phyloP scores from a whole-genome alignment of 2,888 invertebrate genomes.

The Campoplex capitator region DNA sequence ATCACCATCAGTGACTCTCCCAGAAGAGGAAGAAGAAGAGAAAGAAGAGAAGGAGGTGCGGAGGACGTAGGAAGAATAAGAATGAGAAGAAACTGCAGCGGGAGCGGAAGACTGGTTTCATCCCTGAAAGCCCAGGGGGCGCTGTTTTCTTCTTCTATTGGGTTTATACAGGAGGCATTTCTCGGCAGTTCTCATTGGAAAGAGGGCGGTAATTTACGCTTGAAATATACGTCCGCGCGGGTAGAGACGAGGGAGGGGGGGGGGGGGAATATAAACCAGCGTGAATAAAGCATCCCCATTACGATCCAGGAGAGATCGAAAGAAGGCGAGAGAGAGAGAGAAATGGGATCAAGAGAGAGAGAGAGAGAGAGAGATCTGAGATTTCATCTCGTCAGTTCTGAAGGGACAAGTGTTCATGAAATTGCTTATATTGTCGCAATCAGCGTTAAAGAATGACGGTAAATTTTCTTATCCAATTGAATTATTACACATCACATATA shows the following conservation, averaged over 20 bases:
- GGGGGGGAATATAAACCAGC: conserved; percentile 59
- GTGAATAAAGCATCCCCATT: conserved; percentile 63
- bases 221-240: conserved; percentile 70
- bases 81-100: conserved; percentile 23
- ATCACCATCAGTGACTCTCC: conserved; percentile 59
- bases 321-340: conserved; percentile 21
- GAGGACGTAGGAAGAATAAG: background rate
- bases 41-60: background rate
- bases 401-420: conserved; percentile 49
- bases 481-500: conserved; percentile 48
- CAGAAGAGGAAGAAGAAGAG: conserved; percentile 31
- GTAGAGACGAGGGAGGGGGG: conserved; percentile 40
- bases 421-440: conserved; percentile 56
- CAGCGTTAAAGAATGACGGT: conserved; percentile 4
- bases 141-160: conserved; percentile 54
- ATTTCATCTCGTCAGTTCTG: conserved; percentile 51
- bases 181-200: conserved; percentile 63
- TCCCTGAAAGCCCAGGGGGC: conserved; percentile 35
- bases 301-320: conserved; percentile 13
- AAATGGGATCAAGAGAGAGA: conserved; percentile 21
- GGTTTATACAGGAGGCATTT: conserved; percentile 65
- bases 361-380: conserved; percentile 41
- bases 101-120: conserved; percentile 36
- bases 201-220: conserved; percentile 70
- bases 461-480: conserved; percentile 50